Conservation (phyloP, 2,797 vertebrate genomes). For the Oryzias dopingdopingensis region DNA sequence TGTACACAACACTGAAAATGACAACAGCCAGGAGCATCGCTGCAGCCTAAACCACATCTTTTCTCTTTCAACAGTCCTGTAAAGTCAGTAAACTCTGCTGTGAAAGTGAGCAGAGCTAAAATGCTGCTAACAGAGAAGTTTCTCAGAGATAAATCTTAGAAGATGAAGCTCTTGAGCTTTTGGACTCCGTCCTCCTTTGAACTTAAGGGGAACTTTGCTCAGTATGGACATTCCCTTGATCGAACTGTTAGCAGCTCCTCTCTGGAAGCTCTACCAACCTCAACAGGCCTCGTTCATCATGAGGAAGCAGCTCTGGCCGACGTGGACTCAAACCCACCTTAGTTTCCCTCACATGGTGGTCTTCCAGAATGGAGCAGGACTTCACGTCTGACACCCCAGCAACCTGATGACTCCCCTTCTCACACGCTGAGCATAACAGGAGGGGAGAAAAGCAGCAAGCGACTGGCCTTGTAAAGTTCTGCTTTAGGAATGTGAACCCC, state of each 20-base stretch:
- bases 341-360: constrained; percentile 25
- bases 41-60: constrained; percentile 26
- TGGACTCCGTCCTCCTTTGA: constrained; percentile 16
- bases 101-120: constrained; percentile 33
- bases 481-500: constrained; percentile 78
- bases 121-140: constrained; percentile 2
- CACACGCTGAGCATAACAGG: constrained; percentile 49
- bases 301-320: constrained; percentile 50
- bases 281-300: constrained; percentile 67
- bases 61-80: constrained; percentile 1
- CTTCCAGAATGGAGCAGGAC: constrained; percentile 25
- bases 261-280: constrained; percentile 44
- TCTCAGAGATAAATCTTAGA: not conserved
- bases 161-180: not conserved
- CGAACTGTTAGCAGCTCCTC: constrained; percentile 41
- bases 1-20: constrained; percentile 7
- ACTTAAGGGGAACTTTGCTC: constrained; percentile 17
- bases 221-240: constrained; percentile 51
- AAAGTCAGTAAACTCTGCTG: constrained; percentile 30
- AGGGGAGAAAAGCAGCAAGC: constrained; percentile 60
- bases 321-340: constrained; percentile 41
- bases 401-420: constrained; percentile 38
- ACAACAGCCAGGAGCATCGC: constrained; percentile 19
- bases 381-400: constrained; percentile 30
- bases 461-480: constrained; percentile 79